phyloP scores from a whole-genome alignment of 2,888 invertebrate species.

The Oasisia sp. region DNA sequence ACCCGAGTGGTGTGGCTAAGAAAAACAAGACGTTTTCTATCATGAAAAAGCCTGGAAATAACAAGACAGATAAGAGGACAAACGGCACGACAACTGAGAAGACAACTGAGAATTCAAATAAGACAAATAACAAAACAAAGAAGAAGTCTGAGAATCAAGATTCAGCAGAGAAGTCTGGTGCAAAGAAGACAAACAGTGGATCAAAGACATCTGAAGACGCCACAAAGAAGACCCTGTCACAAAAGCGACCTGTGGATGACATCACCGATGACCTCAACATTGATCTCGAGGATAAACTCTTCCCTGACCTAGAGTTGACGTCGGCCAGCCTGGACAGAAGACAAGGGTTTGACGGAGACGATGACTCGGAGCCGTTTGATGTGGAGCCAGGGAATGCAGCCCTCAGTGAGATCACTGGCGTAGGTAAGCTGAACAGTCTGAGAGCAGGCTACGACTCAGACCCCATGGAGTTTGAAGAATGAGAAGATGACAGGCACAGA shows the following conservation, averaged over 20 bases:
- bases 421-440: not conserved
- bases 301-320: not conserved
- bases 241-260: not conserved
- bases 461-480: constrained; percentile 17
- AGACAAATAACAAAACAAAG: not conserved
- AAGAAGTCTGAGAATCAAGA: not conserved
- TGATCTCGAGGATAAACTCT: not conserved
- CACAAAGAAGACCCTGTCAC: not conserved
- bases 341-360: not conserved
- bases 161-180: no score
- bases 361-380: not conserved
- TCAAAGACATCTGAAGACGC: not conserved
- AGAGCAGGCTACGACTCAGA: not conserved
- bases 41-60: not conserved
- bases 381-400: not conserved
- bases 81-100: not conserved
- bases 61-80: not conserved
- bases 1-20: not conserved
- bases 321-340: not conserved
- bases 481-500: not conserved
- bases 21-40: not conserved
- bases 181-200: no score
- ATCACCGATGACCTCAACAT: not conserved
- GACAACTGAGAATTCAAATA: not conserved
- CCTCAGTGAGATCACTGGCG: not conserved